These are phyloP conservation scores for Beaufortia kweichowensis DNA, from an alignment of 2,113 vertebrate genomes.

Conservation along the genomic window DNA sequence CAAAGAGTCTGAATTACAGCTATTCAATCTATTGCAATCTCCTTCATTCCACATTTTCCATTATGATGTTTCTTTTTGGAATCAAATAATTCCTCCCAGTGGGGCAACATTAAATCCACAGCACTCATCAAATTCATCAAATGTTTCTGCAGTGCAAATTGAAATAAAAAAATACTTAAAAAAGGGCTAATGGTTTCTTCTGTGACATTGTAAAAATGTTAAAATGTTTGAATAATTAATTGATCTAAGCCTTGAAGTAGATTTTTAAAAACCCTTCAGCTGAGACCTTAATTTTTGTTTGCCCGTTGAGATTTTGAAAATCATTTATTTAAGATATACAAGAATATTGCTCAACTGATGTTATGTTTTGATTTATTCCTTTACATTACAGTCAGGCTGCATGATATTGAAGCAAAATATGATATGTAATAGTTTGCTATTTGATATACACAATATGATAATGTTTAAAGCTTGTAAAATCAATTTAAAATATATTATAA, in stretches of 20 bases:
- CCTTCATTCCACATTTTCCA: constrained; percentile 48
- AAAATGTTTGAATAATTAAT: constrained; percentile 32
- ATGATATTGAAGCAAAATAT: too few relatives aligned
- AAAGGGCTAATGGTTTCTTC: constrained; percentile 36
- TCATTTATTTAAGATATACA: neutral
- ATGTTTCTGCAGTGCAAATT: constrained; percentile 32
- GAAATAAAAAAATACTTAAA: constrained; percentile 21
- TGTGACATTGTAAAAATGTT: constrained; percentile 27
- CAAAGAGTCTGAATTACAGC: constrained; percentile 59
- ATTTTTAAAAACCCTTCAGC: neutral
- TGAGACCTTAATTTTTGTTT: constrained; percentile 20
- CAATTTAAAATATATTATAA: too few relatives aligned
- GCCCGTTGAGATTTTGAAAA: neutral
- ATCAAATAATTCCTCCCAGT: constrained; percentile 48
- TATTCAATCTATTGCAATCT: constrained; percentile 49
- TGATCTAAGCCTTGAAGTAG: constrained; percentile 1
- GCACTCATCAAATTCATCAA: constrained; percentile 38
- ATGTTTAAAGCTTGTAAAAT: too few relatives aligned
- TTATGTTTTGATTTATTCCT: neutral
- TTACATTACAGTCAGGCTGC: too few relatives aligned
- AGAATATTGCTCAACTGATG: neutral
- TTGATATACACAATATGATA: too few relatives aligned
- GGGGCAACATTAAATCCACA: constrained; percentile 45
- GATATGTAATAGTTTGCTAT: too few relatives aligned
- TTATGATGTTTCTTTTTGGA: constrained; percentile 53